Conservation (phyloP, 1,140 invertebrate species). For the Conus betulinus region DNA sequence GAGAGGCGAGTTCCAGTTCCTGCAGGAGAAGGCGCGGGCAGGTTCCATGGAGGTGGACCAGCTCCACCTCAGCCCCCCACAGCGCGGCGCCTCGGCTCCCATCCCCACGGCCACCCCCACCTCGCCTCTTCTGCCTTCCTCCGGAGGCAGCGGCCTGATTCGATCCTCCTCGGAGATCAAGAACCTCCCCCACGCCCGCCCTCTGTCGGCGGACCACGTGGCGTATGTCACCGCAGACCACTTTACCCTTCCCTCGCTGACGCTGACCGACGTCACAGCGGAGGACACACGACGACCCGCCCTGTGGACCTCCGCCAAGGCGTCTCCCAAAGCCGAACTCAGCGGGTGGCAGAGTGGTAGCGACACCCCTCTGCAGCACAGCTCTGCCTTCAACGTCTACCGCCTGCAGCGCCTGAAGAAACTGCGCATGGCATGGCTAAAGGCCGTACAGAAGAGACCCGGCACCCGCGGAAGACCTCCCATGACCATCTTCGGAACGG, state of each 20-base stretch:
- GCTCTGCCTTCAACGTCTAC: slow-evolving; percentile 13
- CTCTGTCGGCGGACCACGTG: slow-evolving; percentile 37
- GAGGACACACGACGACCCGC: neutral
- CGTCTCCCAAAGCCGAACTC: neutral
- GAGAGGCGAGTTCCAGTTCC: neutral
- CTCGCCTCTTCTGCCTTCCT: neutral
- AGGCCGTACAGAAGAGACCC: slow-evolving; percentile 20
- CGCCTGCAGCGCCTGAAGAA: slow-evolving; percentile 17
- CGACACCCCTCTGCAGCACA: neutral
- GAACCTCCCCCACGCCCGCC: slow-evolving; percentile 21
- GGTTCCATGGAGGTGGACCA: neutral
- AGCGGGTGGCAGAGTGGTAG: neutral
- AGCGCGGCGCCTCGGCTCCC: neutral
- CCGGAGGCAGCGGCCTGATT: neutral
- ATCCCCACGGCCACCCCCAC: slow-evolving; percentile 2
- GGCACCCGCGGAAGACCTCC: slow-evolving; percentile 26
- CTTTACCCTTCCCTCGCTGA: neutral
- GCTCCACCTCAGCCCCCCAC: neutral
- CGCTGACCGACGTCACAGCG: neutral
- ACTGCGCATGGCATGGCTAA: slow-evolving; percentile 7
- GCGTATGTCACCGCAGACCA: neutral
- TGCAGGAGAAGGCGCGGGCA: neutral
- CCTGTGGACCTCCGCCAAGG: neutral
- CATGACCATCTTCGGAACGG: slow-evolving; percentile 27
- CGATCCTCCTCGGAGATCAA: neutral